Evolutionary conservation across 2,797 vertebrate species (phyloP).

Genomic region (Sebastes oblongus): DNA sequence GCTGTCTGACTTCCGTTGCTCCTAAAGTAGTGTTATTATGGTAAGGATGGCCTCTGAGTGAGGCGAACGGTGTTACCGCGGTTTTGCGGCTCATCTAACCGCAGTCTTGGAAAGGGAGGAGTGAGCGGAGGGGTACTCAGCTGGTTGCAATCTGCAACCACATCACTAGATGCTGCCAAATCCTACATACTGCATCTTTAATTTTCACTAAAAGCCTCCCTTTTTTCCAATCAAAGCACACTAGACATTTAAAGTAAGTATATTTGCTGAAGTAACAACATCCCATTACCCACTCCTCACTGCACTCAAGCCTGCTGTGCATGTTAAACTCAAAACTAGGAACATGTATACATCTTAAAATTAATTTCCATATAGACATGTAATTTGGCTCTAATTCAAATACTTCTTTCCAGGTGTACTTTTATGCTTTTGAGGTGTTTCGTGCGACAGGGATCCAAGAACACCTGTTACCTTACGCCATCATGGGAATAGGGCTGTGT

Average conservation of each 20-base stretch:
- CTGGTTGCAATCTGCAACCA: too few relatives aligned
- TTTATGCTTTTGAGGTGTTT: conserved; percentile 85
- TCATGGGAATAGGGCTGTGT: conserved; percentile 80
- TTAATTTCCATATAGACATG: background rate
- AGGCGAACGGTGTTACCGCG: too few relatives aligned
- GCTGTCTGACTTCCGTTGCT: too few relatives aligned
- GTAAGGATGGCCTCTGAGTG: too few relatives aligned
- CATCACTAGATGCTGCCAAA: too few relatives aligned
- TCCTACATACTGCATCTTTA: background rate
- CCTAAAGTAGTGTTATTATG: too few relatives aligned
- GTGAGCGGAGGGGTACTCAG: too few relatives aligned
- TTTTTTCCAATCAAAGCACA: background rate
- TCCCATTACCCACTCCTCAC: background rate
- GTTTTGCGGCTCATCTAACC: too few relatives aligned
- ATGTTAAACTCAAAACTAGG: background rate
- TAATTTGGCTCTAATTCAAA: background rate
- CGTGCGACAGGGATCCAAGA: conserved; percentile 79
- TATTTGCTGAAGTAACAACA: background rate
- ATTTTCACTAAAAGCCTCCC: background rate
- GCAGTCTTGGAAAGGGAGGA: too few relatives aligned
- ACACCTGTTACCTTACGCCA: conserved; percentile 73
- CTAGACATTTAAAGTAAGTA: background rate
- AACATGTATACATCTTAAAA: background rate
- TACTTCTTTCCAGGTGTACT: conserved; percentile 81
- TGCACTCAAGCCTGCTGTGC: background rate